Evolutionary conservation across 2,888 invertebrate genomes (phyloP), one percentile per base, ranked within the genome.

Genomic region (Phasia obesa): DNA sequence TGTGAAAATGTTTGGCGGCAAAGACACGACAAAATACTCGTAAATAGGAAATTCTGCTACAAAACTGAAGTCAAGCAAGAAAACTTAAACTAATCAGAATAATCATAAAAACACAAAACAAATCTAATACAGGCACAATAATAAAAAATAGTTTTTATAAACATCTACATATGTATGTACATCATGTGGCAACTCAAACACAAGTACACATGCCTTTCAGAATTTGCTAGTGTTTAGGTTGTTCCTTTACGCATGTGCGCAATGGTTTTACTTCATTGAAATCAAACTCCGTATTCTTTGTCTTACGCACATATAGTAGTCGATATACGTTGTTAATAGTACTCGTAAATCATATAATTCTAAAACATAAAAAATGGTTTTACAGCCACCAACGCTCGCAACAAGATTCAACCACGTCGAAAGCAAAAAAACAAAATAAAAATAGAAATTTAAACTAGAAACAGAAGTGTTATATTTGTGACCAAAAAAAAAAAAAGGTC

Each of bases 401-500:
- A 57, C 47, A 53, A 64, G 75, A 70, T 67, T 67, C 51, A 70
- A 6, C 5, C 25, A 38, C 47, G 6, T 2, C 19, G 11, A 57
- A 57, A 23, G 35, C 5, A 19, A 47, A 25, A 62, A 62, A 31
- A 21, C 31, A 35, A 47, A 47, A 44, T 15, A 64, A 74, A 74
- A 11, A 7, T 60, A n/a, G 42, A 5, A 49, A 53, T 59, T 13
- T 25, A 62, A 42, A 77, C 64, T 53, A 47, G 71, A 79, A 71
- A 81, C 90, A 89, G 89, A 89, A 89, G 90, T 89, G 89, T 88
- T 89, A 90, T 88, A 89, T 88, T 88, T 89, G 89, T 86, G 87
- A 86, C 87, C 87, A 17, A 65, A 78, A 82, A 31, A 31, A 4
- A 31, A 35, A 35, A 78, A 75, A 79, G 79, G 75, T 79, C 75